Evolutionary conservation across 2,113 vertebrate genomes (phyloP), one percentile per base, ranked within the genome.

Genomic region (Rousettus leschenaultii): DNA sequence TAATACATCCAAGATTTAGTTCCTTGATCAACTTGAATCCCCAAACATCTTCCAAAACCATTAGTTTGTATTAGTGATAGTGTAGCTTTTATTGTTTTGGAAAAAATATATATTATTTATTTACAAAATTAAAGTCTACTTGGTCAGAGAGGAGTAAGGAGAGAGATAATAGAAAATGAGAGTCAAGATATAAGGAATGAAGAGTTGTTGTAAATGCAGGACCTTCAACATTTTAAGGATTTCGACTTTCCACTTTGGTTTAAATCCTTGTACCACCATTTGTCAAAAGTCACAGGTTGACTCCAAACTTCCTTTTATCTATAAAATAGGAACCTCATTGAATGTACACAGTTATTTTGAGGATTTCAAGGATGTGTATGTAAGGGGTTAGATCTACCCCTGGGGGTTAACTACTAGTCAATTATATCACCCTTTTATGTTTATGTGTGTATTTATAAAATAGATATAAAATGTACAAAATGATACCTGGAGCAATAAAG

Each of bases 371-470:
- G 51, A 51, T 51, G 51, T 51, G 15, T 51, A 51, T 51, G 48
- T 51, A 51, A 51, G 51, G 51, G 14, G 15, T 51, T 51, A 51
- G 51, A 51, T 16, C n/a, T 66, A 65, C 21, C 7, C 75, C 88
- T 77, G 38, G 2, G 10, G 38, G 2, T 7, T 94, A 94, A 45
- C 65, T 68, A 18, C 33, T 43, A 63, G 24, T 71, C 78, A 78
- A 18, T 88, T 53, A 78, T 9, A 43, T 79, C 30, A 70, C 10
- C 55, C 11, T 78, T 83, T 75, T 57, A 53, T 85, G 51, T 74
- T 86, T 86, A 78, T 68, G 22, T 91, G 35, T 78, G 57, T 38
- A 38, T 82, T 94, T 86, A 82, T 61, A 91, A 93, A 94, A 71
- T 53, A 88, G 35, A 83, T 57, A 55, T 75, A 80, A 82, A 87